A percentile compares a stretch with the other conserved stretches of the same genome.
phyloP scores from a whole-genome alignment of 2,797 vertebrate species.

The Paratrypauchen microcephalus region DNA sequence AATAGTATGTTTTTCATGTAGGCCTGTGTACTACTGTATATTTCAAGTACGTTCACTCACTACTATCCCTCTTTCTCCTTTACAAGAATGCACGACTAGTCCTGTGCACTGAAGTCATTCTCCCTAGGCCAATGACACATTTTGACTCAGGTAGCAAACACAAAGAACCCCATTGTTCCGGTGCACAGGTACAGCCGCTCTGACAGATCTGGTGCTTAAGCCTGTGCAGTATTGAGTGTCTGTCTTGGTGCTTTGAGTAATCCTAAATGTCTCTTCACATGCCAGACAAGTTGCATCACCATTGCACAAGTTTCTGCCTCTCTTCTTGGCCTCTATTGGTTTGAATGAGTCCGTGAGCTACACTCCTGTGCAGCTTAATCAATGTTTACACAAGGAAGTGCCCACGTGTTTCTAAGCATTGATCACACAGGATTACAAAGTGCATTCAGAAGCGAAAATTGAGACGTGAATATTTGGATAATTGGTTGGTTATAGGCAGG shows the following conservation, averaged over 20 bases:
- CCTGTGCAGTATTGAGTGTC: not conserved
- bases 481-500: not conserved
- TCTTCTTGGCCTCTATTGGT: not conserved
- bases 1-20: no score
- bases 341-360: not conserved
- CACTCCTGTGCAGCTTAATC: not conserved
- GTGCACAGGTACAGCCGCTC: not conserved
- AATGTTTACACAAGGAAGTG: conserved; percentile 2
- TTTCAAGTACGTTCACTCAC: no score
- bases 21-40: no score
- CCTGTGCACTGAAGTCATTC: not conserved
- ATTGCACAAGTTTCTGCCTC: not conserved
- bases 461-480: conserved; percentile 4
- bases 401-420: not conserved
- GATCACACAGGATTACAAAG: conserved; percentile 4
- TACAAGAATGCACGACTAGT: not conserved
- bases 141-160: conserved; percentile 1
- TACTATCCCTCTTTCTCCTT: no score
- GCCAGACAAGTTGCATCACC: conserved; percentile 10
- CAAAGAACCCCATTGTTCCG: conserved; percentile 7
- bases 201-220: conserved; percentile 1
- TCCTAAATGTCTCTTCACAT: conserved; percentile 13
- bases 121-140: not conserved
- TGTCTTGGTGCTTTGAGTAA: conserved; percentile 8
- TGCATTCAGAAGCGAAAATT: not conserved